phyloP scores from a whole-genome alignment of 1,140 invertebrate genomes.

The Orchestia grillus region DNA sequence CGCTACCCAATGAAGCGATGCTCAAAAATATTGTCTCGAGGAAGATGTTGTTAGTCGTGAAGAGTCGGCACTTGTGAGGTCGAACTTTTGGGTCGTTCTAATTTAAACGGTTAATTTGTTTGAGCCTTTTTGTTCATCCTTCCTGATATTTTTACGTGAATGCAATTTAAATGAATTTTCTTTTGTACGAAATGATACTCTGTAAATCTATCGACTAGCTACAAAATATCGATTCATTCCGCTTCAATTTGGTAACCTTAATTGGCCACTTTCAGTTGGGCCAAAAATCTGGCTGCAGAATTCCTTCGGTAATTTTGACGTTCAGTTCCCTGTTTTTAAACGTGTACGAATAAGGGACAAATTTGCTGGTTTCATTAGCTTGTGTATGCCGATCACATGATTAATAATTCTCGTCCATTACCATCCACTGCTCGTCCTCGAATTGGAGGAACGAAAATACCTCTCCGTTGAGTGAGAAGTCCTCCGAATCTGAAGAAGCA shows the following conservation, averaged over 20 bases:
- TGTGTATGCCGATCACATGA: too few relatives aligned
- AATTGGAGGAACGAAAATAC: too few relatives aligned
- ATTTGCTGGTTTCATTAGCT: too few relatives aligned
- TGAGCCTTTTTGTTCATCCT: not conserved
- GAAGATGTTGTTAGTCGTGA: not conserved
- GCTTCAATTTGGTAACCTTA: not conserved
- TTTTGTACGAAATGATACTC: not conserved
- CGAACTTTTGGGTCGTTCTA: not conserved
- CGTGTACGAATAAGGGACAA: too few relatives aligned
- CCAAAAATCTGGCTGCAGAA: not conserved
- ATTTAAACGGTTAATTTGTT: not conserved
- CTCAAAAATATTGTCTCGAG: not conserved
- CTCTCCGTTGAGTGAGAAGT: too few relatives aligned
- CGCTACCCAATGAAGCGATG: conserved; percentile 27
- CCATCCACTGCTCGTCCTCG: too few relatives aligned
- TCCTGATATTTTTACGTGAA: not conserved
- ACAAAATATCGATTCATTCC: not conserved
- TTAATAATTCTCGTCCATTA: too few relatives aligned
- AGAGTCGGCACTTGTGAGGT: not conserved
- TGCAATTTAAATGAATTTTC: not conserved
- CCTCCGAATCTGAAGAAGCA: too few relatives aligned
- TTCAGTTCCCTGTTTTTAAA: too few relatives aligned
- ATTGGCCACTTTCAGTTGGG: not conserved
- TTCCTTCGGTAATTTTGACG: not conserved
- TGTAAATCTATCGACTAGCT: not conserved